Evolutionary conservation across 2,888 invertebrate genomes (phyloP).

Genomic region (Trissonchulus sp.): DNA sequence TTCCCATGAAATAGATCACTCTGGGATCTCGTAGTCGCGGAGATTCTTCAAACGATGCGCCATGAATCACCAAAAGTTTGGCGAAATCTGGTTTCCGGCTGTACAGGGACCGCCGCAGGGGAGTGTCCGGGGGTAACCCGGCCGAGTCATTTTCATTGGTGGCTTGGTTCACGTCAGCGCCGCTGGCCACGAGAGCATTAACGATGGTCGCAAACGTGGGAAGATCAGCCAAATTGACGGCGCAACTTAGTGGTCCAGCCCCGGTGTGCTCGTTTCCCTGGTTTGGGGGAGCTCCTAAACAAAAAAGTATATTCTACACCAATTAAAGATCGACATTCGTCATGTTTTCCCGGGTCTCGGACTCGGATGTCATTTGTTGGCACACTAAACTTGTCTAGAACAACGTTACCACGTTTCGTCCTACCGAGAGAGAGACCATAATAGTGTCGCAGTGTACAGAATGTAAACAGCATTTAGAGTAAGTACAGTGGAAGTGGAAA

Average conservation of each 20-base stretch:
- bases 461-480: too few species aligned
- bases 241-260: not conserved
- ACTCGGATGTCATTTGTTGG: too few species aligned
- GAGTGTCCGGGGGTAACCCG: not conserved
- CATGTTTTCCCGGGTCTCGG: too few species aligned
- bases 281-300: not conserved
- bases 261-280: not conserved
- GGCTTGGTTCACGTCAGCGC: not conserved
- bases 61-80: not conserved
- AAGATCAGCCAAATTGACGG: not conserved
- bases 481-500: too few species aligned
- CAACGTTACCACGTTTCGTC: too few species aligned
- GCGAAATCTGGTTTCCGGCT: not conserved
- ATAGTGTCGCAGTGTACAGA: too few species aligned
- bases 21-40: not conserved
- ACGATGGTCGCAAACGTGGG: not conserved
- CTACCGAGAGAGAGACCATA: too few species aligned
- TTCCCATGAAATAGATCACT: not conserved
- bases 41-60: not conserved
- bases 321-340: too few species aligned
- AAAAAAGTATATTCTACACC: not conserved
- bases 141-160: not conserved
- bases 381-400: too few species aligned
- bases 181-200: not conserved
- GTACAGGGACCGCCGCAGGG: not conserved